Conservation (phyloP, 2,888 invertebrate species). For the Ischnus inquisitorius region DNA sequence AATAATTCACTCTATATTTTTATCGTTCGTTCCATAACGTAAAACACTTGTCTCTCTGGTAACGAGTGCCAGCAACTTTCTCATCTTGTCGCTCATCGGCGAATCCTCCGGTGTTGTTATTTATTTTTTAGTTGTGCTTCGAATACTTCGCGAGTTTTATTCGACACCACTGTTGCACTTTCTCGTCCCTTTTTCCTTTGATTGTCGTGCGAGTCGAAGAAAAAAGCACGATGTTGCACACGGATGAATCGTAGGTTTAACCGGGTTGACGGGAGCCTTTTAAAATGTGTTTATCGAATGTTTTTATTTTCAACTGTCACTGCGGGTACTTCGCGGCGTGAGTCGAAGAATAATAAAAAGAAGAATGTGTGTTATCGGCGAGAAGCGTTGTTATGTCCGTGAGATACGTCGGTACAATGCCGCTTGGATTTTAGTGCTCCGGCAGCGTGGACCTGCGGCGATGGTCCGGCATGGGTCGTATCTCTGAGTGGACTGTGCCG, state of each 20-base stretch:
- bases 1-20: not conserved
- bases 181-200: not conserved
- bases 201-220: not conserved
- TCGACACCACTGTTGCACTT: not conserved
- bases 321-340: not conserved
- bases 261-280: not conserved
- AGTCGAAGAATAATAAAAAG: not conserved
- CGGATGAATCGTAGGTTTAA: not conserved
- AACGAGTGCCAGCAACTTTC: not conserved
- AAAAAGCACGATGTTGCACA: not conserved
- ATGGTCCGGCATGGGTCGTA: conserved; percentile 85
- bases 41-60: not conserved
- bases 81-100: conserved; percentile 1
- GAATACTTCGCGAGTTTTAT: not conserved
- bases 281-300: too few species aligned
- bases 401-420: not conserved
- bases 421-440: not conserved
- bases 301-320: not conserved
- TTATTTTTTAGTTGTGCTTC: not conserved
- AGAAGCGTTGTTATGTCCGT: not conserved
- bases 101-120: not conserved
- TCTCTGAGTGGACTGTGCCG: conserved; percentile 85
- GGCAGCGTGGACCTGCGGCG: conserved; percentile 81
- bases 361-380: not conserved
- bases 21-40: not conserved